A percentile compares a stretch with the other conserved stretches of the same genome.
Conservation (phyloP, 2,888 invertebrate species). For the Agrilus cyanescens region DNA sequence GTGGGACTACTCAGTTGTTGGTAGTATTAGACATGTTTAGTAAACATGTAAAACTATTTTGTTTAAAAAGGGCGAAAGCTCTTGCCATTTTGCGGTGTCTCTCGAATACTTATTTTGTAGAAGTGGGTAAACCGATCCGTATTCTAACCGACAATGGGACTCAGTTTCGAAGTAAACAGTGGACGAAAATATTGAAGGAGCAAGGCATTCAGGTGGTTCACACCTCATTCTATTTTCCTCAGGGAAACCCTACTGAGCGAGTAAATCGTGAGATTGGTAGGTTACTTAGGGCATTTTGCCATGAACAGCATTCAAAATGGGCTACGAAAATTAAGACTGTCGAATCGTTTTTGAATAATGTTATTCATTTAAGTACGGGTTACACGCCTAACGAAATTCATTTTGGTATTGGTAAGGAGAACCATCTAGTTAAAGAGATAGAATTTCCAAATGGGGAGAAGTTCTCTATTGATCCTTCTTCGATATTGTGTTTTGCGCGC, state of each 20-base stretch:
- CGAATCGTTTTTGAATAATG: conserved; percentile 8
- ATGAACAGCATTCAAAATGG: conserved; percentile 14
- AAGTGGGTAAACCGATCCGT: not conserved
- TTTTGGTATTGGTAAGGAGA: no score
- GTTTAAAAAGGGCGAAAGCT: conserved; percentile 9
- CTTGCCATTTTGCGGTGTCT: conserved; percentile 2
- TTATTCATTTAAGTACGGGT: conserved; percentile 13
- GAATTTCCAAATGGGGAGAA: no score
- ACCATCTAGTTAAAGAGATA: no score
- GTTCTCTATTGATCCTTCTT: no score
- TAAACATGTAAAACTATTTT: conserved; percentile 10
- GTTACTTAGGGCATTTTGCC: conserved; percentile 11
- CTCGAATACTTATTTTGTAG: not conserved
- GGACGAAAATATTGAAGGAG: conserved; percentile 7
- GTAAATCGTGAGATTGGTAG: conserved; percentile 18
- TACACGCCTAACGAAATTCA: conserved; percentile 11
- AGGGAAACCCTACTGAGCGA: conserved; percentile 17
- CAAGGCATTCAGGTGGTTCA: conserved; percentile 5
- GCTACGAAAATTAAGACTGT: conserved; percentile 7
- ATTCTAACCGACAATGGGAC: conserved; percentile 13
- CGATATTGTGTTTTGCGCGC: not conserved
- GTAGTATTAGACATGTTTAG: conserved; percentile 11
- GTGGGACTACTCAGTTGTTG: conserved; percentile 7
- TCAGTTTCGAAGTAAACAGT: conserved; percentile 14
- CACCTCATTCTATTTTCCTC: conserved; percentile 16